A percentile compares a stretch with the other conserved stretches of the same genome.
Conservation (phyloP, 2,888 invertebrate species). For the Pollenia griseotomentosa region DNA sequence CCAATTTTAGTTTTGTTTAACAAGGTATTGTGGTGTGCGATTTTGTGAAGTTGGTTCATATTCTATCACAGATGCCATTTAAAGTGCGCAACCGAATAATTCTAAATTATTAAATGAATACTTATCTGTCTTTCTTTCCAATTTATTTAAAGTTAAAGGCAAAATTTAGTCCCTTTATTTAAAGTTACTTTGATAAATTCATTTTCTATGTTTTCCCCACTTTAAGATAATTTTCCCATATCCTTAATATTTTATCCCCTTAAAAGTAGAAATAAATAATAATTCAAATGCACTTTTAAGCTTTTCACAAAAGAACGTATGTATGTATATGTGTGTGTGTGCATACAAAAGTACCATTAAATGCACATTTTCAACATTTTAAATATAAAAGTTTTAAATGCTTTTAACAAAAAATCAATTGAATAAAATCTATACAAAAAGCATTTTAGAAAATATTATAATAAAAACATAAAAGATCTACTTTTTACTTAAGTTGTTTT, state of each 20-base stretch:
- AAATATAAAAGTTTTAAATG: constrained; percentile 51
- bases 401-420: constrained; percentile 52
- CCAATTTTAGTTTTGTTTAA: too few species aligned
- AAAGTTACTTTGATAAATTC: too few species aligned
- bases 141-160: too few species aligned
- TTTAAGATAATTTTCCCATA: background rate
- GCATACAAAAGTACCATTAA: constrained; percentile 55
- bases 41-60: too few species aligned
- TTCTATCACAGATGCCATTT: too few species aligned
- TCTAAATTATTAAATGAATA: too few species aligned
- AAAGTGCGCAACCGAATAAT: too few species aligned
- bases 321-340: background rate
- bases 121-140: too few species aligned
- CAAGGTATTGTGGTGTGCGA: too few species aligned
- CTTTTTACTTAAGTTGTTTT: constrained; percentile 43
- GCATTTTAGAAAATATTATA: constrained; percentile 2
- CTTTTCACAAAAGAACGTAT: background rate
- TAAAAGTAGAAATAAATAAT: background rate
- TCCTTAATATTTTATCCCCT: too few species aligned
- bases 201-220: background rate
- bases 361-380: constrained; percentile 49
- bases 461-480: constrained; percentile 2
- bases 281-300: constrained; percentile 9
- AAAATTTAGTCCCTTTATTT: too few species aligned
- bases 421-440: constrained; percentile 45